Conservation (phyloP, 2,113 vertebrate genomes). For the Elanoides forficatus region DNA sequence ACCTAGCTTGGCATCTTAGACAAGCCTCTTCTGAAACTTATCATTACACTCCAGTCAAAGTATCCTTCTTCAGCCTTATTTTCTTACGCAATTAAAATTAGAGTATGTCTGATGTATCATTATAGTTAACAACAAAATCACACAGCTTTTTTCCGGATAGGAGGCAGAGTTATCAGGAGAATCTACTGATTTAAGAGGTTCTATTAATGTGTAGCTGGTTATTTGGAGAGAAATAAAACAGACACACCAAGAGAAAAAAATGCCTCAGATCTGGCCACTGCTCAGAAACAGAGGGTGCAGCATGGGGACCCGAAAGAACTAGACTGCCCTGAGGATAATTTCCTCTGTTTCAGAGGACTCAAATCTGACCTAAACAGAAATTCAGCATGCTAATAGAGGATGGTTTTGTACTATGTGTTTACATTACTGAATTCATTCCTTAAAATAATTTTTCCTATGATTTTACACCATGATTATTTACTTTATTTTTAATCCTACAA, state of each 20-base stretch:
- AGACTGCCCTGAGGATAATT: not conserved
- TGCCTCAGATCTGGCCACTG: not conserved
- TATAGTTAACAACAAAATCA: not conserved
- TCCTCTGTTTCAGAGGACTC: not conserved
- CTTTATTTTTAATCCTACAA: not conserved
- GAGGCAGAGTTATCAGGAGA: not conserved
- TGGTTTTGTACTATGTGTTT: not conserved
- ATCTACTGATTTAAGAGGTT: not conserved
- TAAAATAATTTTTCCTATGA: not conserved
- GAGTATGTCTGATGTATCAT: not conserved
- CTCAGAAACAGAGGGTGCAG: not conserved
- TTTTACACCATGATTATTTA: not conserved
- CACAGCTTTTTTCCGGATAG: not conserved
- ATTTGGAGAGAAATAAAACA: not conserved
- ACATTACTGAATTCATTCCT: not conserved
- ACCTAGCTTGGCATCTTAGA: not conserved
- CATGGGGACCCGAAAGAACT: not conserved
- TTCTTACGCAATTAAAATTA: not conserved
- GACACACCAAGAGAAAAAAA: not conserved
- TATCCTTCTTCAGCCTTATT: not conserved
- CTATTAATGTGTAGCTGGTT: not conserved
- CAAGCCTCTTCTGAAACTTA: not conserved
- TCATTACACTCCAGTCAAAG: not conserved
- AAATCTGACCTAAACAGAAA: not conserved
- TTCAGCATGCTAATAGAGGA: not conserved